Evolutionary conservation across 2,888 invertebrate genomes (phyloP).

Genomic region (Smittia sp.): DNA sequence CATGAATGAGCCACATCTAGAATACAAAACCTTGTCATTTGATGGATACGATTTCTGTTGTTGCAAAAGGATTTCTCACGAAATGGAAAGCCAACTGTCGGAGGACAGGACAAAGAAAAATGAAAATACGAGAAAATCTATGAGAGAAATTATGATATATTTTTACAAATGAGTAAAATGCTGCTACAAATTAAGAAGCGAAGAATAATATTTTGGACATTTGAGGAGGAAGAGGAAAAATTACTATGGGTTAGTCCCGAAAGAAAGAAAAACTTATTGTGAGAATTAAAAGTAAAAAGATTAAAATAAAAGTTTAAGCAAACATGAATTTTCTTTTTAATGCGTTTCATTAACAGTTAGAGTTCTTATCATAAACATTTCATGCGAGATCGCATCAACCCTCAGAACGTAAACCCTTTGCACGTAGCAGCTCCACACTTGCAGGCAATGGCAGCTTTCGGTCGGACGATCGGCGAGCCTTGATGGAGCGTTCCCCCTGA

Average conservation of each 20-base stretch:
- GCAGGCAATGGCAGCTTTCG: not conserved
- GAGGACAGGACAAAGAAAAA: not conserved
- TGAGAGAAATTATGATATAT: not conserved
- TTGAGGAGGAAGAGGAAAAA: not conserved
- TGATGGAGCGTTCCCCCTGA: not conserved
- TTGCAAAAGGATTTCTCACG: not conserved
- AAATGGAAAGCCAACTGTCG: not conserved
- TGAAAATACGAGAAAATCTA: not conserved
- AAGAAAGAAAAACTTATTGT: not conserved
- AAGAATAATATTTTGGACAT: slow-evolving; percentile 5
- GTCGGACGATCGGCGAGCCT: not conserved
- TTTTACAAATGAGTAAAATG: not conserved
- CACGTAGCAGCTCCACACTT: not conserved
- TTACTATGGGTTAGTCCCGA: not conserved
- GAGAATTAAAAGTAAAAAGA: slow-evolving; percentile 1
- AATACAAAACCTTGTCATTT: not conserved
- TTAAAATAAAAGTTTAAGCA: slow-evolving; percentile 6
- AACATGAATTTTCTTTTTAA: not conserved
- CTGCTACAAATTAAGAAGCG: slow-evolving; percentile 2
- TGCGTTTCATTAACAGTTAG: no score
- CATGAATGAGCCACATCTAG: not conserved
- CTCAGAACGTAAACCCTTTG: not conserved
- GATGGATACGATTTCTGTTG: no score
- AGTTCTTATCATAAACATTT: no score
- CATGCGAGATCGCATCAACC: no score